phyloP scores from a whole-genome alignment of 2,113 vertebrate genomes.

The Oreochromis niloticus region DNA sequence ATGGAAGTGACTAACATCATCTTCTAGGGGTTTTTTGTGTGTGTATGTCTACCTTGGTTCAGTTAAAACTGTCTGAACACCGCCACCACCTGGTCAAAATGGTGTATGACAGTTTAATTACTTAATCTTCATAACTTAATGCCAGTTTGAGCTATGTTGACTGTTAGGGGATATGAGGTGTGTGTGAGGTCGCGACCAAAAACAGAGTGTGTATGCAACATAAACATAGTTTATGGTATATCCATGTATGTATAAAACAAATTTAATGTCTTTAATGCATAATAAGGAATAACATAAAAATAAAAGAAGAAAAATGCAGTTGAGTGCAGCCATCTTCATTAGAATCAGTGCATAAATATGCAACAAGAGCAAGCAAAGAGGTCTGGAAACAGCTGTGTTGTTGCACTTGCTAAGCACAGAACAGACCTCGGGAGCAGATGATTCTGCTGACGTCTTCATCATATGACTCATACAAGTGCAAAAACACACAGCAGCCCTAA shows the following conservation, averaged over 20 bases:
- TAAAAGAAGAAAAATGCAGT: background rate
- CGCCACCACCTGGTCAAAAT: conserved; percentile 29
- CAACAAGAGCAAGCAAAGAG: background rate
- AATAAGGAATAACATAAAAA: background rate
- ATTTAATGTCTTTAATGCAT: background rate
- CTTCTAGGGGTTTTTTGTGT: background rate
- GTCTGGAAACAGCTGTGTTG: background rate
- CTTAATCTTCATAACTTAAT: background rate
- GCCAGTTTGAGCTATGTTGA: background rate
- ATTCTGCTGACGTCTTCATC: background rate
- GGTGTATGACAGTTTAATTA: background rate
- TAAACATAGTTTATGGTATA: background rate
- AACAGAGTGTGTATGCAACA: background rate
- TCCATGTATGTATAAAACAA: background rate
- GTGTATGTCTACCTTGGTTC: background rate
- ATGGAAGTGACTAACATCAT: background rate
- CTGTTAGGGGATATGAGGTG: background rate
- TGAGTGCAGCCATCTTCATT: background rate
- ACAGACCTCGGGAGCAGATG: background rate
- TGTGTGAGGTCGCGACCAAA: background rate
- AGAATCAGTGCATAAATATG: background rate
- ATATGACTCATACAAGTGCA: background rate
- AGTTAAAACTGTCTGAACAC: conserved; percentile 6
- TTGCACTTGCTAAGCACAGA: background rate
- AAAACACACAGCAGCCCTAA: background rate